Evolutionary conservation across 2,888 invertebrate species (phyloP), one percentile per base, ranked within the genome.

Genomic region (Thecophora atra): DNA sequence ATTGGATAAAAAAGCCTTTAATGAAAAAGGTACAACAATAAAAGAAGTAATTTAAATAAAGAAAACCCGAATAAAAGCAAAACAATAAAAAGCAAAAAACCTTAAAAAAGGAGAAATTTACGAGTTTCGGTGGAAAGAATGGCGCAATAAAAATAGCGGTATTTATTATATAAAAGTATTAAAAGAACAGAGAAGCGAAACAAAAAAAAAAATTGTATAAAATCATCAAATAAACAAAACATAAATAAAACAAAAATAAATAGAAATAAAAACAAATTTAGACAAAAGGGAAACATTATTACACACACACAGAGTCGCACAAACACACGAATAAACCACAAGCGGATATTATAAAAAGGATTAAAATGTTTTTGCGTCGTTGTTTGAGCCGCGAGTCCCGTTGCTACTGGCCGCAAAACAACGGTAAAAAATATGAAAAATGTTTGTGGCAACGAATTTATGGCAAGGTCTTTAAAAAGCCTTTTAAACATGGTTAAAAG

Each of bases 331-430:
- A 1, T 37, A 37, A 37, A 58, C 65, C 69, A 60, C 52, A 44
- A 73, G 60, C 63, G 73, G 73, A 73, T 73, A 73, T 73, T 71
- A 64, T 73, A 69, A 65, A 73, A 73, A 73, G 73, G 71, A 73
- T 73, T 73, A 73, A 73, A 71, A 71, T 71, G 67, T 71, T 66
- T 66, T 56, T 64, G 19, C 19, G n/a, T 60, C 11, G 28, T 13
- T 13, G 17, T 60, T 60, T 11, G 6, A 13, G 26, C 26, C 63
- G 28, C n/a, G 65, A 71, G 63, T 73, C 37, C 2, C 3, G 37
- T 37, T 37, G 37, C 37, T 11, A 37, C 7, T 37, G 37, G 37
- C 6, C 11, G 11, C 37, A 2, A 2, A 6, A 37, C 11, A 37
- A 37, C 37, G 37, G 37, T 37, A 37, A 62, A 62, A 37, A 62